Evolutionary conservation across 2,113 vertebrate species (phyloP).

Genomic region (Hystrix brachyura): DNA sequence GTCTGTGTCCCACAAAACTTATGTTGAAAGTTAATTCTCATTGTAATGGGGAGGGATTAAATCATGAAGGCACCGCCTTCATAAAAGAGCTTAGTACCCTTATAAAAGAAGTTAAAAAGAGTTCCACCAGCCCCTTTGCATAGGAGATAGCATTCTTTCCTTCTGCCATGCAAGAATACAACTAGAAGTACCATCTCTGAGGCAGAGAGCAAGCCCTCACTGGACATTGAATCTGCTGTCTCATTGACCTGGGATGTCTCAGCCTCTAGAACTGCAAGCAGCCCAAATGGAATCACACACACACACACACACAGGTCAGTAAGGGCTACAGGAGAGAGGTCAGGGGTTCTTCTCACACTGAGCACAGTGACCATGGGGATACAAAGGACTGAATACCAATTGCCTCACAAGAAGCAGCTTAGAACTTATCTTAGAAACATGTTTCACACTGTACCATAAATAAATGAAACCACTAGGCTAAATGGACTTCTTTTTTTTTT

Average conservation of each 20-base stretch:
- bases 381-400: accelerated
- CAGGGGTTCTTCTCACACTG: background rate
- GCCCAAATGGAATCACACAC: background rate
- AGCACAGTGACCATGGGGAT: background rate
- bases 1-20: background rate
- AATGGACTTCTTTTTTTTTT: background rate
- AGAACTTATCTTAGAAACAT: background rate
- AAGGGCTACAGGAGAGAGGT: background rate
- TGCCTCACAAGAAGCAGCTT: background rate
- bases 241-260: background rate
- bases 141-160: background rate
- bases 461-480: background rate
- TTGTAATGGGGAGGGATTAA: background rate
- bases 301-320: background rate
- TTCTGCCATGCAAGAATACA: background rate
- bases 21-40: background rate
- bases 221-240: too few relatives aligned
- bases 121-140: background rate
- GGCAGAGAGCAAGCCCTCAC: background rate
- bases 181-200: background rate
- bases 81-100: background rate
- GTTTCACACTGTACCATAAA: background rate
- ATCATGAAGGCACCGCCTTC: background rate
- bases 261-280: background rate
- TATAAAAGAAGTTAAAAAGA: background rate